phyloP scores from a whole-genome alignment of 1,140 invertebrate species.

The Diprion similis region DNA sequence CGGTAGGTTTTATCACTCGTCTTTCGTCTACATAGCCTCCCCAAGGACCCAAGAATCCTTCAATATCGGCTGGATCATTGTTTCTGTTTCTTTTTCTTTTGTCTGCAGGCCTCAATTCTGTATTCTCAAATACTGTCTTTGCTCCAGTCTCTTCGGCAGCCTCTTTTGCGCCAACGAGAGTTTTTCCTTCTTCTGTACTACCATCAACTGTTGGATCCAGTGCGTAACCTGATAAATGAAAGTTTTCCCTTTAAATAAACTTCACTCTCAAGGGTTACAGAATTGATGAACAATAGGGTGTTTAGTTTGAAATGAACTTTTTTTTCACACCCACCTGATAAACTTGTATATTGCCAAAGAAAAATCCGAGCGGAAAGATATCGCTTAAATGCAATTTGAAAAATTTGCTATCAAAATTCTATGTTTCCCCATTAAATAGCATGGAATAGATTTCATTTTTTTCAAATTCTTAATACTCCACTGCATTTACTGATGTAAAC shows the following conservation, averaged over 20 bases:
- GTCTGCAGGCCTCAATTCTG: slow-evolving; percentile 74
- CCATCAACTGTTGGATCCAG: slow-evolving; percentile 89
- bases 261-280: not conserved
- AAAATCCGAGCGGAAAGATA: too few species aligned
- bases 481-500: too few species aligned
- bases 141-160: slow-evolving; percentile 69
- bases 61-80: slow-evolving; percentile 89
- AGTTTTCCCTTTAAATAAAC: too few species aligned
- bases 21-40: slow-evolving; percentile 92
- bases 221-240: slow-evolving; percentile 76
- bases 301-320: too few species aligned
- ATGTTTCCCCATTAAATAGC: too few species aligned
- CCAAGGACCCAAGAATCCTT: slow-evolving; percentile 97
- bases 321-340: too few species aligned
- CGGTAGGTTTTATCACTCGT: slow-evolving; percentile 84
- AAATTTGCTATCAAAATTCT: too few species aligned
- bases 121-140: slow-evolving; percentile 90
- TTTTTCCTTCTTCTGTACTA: slow-evolving; percentile 66
- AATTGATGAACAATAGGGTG: not conserved
- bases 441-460: too few species aligned
- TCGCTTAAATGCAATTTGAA: too few species aligned
- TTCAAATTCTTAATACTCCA: too few species aligned
- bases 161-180: slow-evolving; percentile 73
- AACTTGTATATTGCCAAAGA: too few species aligned
- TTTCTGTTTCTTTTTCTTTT: slow-evolving; percentile 93